Evolutionary conservation across 2,113 vertebrate species (phyloP).

Genomic region (Myodes glareolus): DNA sequence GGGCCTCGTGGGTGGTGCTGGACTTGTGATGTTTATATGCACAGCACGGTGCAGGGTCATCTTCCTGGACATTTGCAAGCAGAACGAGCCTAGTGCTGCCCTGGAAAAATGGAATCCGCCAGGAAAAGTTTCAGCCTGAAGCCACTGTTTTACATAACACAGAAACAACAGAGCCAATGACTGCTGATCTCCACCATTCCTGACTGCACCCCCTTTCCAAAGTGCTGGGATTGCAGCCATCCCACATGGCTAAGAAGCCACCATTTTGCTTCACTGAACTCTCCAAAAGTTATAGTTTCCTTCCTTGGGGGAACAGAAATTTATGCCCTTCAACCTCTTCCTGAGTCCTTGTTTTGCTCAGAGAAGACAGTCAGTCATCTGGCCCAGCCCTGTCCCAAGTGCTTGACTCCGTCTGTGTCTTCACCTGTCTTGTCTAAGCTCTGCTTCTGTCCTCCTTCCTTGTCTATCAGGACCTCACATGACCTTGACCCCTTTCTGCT

Average conservation of each 20-base stretch:
- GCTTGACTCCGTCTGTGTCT: neutral
- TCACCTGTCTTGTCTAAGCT: neutral
- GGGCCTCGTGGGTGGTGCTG: neutral
- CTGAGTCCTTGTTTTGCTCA: neutral
- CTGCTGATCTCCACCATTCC: neutral
- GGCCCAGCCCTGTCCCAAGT: neutral
- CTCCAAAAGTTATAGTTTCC: slow-evolving; percentile 37
- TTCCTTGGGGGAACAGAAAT: slow-evolving; percentile 24
- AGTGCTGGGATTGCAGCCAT: neutral
- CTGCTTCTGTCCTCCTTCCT: neutral
- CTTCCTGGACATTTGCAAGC: neutral
- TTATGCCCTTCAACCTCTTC: neutral
- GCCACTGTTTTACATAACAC: neutral
- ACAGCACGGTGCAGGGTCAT: neutral
- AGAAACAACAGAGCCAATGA: neutral
- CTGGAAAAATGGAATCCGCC: neutral
- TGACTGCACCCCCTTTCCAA: neutral
- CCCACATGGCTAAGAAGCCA: neutral
- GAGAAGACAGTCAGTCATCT: slow-evolving; percentile 21
- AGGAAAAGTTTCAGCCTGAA: neutral
- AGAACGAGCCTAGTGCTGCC: neutral
- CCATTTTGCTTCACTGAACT: neutral
- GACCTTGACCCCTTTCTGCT: neutral
- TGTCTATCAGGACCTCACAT: neutral
- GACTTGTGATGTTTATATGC: neutral